Evolutionary conservation across 1,140 invertebrate species (phyloP), one percentile per base, ranked within the genome.

Genomic region (Heterodera carotae): DNA sequence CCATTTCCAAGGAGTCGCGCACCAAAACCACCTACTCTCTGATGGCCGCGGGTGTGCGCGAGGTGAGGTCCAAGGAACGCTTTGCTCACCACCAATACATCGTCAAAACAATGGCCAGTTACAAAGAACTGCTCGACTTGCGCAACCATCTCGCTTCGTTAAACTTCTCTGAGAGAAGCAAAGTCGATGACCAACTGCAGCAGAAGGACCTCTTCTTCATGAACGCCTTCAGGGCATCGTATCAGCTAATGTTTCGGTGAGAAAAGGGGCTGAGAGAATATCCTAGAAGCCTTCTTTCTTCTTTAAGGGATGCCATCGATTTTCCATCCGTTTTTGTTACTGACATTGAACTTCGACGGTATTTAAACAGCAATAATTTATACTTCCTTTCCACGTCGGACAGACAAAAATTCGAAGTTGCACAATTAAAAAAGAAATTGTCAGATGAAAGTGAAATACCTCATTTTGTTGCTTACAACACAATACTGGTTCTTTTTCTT

Each of bases 1-100:
- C 3, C 31, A 25, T n/a, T 74, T 60, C 25, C 34, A 56, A 82
- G 81, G 81, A 82, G 64, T 82, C 80, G 60, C 69, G 77, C n/a
- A 66, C 39, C 60, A 83, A 84, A 80, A 84, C 76, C 15, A 80
- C 78, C 3, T 68, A 82, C 56, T 84, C 82, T 69, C 60, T 86
- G 29, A 84, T 86, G 85, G 85, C 84, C 22, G 83, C 86, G 15
- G 84, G 84, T 59, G 84, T 81, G n/a, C 80, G 85, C 8, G 84
- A 86, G 70, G 72, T 86, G 33, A 76, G 79, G 1, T 43, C 84
- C 12, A 76, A 83, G n/a, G 67, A 80, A 53, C 73, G 84, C 12
- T 53, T 84, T 29, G 82, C 81, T 2, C 84, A 87, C 36, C 68
- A 86, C 15, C 85, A 86, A 56, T 67, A 86, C 34, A 82, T 86